These are phyloP conservation scores for Atractosteus spatula DNA, from an alignment of 2,113 vertebrate genomes.

Conservation along the genomic window DNA sequence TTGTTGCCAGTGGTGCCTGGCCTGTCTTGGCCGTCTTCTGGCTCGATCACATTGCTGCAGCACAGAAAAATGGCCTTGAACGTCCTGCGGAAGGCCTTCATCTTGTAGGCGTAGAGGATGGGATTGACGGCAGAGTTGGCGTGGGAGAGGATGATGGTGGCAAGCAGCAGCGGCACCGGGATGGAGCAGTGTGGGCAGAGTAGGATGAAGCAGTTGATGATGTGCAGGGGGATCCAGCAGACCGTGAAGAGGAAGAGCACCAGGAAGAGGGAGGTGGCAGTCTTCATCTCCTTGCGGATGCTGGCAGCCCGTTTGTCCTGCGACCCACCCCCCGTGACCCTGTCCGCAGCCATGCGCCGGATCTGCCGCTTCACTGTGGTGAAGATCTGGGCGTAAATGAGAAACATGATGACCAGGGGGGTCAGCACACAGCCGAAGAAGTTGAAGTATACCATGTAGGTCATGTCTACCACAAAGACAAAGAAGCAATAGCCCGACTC, in stretches of 20 bases:
- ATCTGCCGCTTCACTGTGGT: slow-evolving; percentile 45
- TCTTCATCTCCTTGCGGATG: slow-evolving; percentile 54
- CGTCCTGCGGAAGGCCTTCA: slow-evolving; percentile 64
- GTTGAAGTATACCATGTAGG: slow-evolving; percentile 63
- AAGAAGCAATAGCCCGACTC: slow-evolving; percentile 54
- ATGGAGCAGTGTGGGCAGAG: slow-evolving; percentile 55
- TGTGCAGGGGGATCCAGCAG: slow-evolving; percentile 72
- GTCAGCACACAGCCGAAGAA: slow-evolving; percentile 52
- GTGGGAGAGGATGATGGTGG: slow-evolving; percentile 68
- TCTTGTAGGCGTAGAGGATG: slow-evolving; percentile 69
- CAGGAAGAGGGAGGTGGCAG: slow-evolving; percentile 58
- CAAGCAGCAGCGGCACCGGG: slow-evolving; percentile 57
- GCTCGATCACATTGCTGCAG: slow-evolving; percentile 26
- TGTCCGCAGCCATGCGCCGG: slow-evolving; percentile 41
- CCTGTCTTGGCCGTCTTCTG: slow-evolving; percentile 14
- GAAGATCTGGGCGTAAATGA: slow-evolving; percentile 56
- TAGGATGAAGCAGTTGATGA: slow-evolving; percentile 70
- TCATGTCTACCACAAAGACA: slow-evolving; percentile 53
- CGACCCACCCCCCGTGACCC: background rate
- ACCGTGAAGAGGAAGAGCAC: slow-evolving; percentile 64
- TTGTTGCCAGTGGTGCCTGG: background rate
- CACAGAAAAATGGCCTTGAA: slow-evolving; percentile 65
- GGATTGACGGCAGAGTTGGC: slow-evolving; percentile 69
- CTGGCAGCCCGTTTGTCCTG: slow-evolving; percentile 23
- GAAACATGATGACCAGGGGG: slow-evolving; percentile 56